Evolutionary conservation across 2,113 vertebrate genomes (phyloP), one percentile per base, ranked within the genome.

Genomic region (Potamarius usumacintae): DNA sequence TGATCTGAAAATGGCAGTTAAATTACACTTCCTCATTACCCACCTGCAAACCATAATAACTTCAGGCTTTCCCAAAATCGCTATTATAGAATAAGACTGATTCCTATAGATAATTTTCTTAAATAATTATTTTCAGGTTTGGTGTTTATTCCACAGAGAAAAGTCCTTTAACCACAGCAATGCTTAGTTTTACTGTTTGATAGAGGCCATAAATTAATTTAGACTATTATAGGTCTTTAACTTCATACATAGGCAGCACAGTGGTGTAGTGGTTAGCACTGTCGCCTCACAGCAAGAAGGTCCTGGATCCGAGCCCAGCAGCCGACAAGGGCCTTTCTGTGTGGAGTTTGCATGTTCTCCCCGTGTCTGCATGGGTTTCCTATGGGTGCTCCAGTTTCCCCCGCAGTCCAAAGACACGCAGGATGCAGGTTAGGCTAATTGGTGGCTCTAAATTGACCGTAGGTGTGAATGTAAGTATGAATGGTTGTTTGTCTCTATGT

Each of bases 141-240:
- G 25, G 5, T 9, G 15, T 69, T 83, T 65, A 52, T 83, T 85
- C 25, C 25, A 78, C n/a, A 78, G 25, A 78, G 58, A 76, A n/a
- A 63, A n/a, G 20, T 74, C 55, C 1, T 58, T 74, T 65, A 67
- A 82, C 55, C 52, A 50, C 57, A 78, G 55, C 58, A 34, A 18
- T 25, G 85, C 67, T 15, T 80, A 63, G 30, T 82, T 27, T 60
- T 81, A 60, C 62, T 62, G 34, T 77, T 81, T 77, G 55, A 17
- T 76, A 52, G 5, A 52, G 30, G 52, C 58, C 86, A 25, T 65
- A 76, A 71, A 84, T 76, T 15, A 60, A 85, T 85, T 86, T 87
- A 87, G 22, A 87, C 20, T 52, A n/a, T 77, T 52, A 52, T 2
- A 22, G 9, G 18, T 20, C 34, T 72, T 72, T 25, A 72, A 20